Base-by-base conservation (phyloP, 1,140 invertebrate species). In the Bacillus rossius region DNA sequence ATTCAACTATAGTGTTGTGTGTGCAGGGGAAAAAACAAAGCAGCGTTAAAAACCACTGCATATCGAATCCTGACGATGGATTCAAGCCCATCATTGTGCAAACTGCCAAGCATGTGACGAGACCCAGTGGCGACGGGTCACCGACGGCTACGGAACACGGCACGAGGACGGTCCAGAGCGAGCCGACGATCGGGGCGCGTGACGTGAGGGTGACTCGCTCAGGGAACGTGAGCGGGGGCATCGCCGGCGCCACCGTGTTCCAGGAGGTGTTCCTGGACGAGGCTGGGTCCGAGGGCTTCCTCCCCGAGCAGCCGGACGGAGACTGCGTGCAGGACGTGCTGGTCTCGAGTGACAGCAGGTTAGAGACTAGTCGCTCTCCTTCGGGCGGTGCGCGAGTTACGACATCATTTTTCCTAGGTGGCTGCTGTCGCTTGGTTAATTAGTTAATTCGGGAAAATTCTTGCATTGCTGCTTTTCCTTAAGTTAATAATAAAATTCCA, bases 221-320 rank as follows among this genome's bases (percentile, higher is more conserved):
- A 19, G 48, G 17, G 16, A 13, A 50, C 0, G 19, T 29, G 19
- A n/a, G 5, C n/a, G 48, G 20, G 2, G 48, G 14, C 20, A 50
- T n/a, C 8, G 37, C 8, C 16, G 19, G 8, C 13, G 48, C 26
- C 16, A 50, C 26, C 16, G 23, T n/a, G n/a, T 50, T 50, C 8
- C 48, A 50, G 34, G 23, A 50, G 25, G 48, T 50, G 14, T 50
- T 50, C 19, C 20, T 50, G 48, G 25, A 25, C 19, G 48, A 34
- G 16, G 26, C 25, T 3, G 25, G 13, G 2, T 17, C 3, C 1
- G 48, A 50, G 25, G 25, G 26, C 3, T 50, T 50, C 16, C 37
- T 50, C 19, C 23, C 48, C 3, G 48, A 50, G n/a, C 48, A 50
- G 25, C 8, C 8, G 8, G 4, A 16, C 34, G 48, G 37, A 22